Evolutionary conservation across 1,140 invertebrate genomes (phyloP).

Genomic region (Pseudomyrmex cubaensis): DNA sequence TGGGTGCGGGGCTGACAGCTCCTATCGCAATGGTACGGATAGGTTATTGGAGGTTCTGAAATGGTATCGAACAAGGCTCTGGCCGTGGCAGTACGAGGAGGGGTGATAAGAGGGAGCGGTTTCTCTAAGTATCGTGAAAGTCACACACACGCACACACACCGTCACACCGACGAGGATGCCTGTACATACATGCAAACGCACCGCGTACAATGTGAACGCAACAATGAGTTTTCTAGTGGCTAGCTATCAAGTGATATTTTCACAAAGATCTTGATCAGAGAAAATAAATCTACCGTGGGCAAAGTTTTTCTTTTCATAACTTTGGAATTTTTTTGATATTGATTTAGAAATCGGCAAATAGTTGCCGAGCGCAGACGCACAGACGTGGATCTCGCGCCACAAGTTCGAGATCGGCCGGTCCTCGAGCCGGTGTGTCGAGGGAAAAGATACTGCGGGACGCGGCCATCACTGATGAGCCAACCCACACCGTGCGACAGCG

Average conservation of each 20-base stretch:
- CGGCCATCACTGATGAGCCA: slow-evolving; percentile 80
- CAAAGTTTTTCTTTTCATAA: no score
- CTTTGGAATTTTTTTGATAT: no score
- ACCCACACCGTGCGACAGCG: slow-evolving; percentile 80
- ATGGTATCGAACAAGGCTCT: slow-evolving; percentile 79
- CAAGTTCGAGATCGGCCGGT: slow-evolving; percentile 65
- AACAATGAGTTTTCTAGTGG: no score
- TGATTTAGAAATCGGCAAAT: no score
- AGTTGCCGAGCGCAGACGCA: not conserved
- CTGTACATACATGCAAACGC: no score
- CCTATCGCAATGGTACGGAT: slow-evolving; percentile 76
- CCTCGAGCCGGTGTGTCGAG: slow-evolving; percentile 55
- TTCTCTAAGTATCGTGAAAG: slow-evolving; percentile 69
- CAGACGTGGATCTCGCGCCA: slow-evolving; percentile 16
- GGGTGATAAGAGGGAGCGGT: slow-evolving; percentile 66
- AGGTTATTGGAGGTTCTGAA: slow-evolving; percentile 83
- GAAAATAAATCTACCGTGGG: no score
- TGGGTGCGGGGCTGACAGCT: slow-evolving; percentile 79
- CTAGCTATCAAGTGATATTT: no score
- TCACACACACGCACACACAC: slow-evolving; percentile 10
- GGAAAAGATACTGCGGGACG: slow-evolving; percentile 76
- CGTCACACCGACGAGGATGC: no score
- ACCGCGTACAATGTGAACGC: no score
- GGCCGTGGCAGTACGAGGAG: slow-evolving; percentile 58
- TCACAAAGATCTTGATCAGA: no score